Conservation (phyloP, 2,888 invertebrate species). For the Adela reaumurella region DNA sequence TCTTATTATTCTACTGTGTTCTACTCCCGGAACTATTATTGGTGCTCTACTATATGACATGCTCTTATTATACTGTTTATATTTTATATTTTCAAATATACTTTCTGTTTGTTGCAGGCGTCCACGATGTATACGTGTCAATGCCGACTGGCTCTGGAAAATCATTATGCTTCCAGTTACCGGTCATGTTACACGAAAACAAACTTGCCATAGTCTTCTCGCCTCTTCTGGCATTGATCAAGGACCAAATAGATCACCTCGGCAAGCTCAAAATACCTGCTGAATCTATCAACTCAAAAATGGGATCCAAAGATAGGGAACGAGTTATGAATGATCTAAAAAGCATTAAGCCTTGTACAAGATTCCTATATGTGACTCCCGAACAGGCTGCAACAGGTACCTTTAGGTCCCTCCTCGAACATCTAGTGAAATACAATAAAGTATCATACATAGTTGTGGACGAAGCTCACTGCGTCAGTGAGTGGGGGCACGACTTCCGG, state of each 20-base stretch:
- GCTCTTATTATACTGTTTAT: too few species aligned
- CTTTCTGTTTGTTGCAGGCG: constrained; percentile 58
- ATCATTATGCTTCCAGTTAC: constrained; percentile 95
- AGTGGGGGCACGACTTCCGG: constrained; percentile 99
- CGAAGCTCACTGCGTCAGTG: constrained; percentile 96
- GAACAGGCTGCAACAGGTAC: constrained; percentile 86
- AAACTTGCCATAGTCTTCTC: constrained; percentile 92
- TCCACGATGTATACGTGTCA: constrained; percentile 89
- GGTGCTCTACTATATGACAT: too few species aligned
- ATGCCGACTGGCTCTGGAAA: constrained; percentile 99
- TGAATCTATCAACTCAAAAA: constrained; percentile 91
- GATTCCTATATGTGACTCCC: constrained; percentile 92
- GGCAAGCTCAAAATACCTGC: constrained; percentile 73
- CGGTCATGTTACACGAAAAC: constrained; percentile 76
- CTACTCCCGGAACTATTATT: too few species aligned
- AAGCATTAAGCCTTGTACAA: constrained; percentile 69
- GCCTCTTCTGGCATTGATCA: constrained; percentile 92
- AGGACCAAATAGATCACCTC: constrained; percentile 93
- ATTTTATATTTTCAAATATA: too few species aligned
- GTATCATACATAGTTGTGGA: constrained; percentile 91
- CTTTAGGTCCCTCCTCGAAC: constrained; percentile 66
- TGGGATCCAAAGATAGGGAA: constrained; percentile 71
- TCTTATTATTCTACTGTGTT: too few species aligned
- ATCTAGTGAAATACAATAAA: constrained; percentile 70
- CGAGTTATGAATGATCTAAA: constrained; percentile 74